Conservation (phyloP, 2,888 invertebrate species). For the Megaustenia siamemsis region DNA sequence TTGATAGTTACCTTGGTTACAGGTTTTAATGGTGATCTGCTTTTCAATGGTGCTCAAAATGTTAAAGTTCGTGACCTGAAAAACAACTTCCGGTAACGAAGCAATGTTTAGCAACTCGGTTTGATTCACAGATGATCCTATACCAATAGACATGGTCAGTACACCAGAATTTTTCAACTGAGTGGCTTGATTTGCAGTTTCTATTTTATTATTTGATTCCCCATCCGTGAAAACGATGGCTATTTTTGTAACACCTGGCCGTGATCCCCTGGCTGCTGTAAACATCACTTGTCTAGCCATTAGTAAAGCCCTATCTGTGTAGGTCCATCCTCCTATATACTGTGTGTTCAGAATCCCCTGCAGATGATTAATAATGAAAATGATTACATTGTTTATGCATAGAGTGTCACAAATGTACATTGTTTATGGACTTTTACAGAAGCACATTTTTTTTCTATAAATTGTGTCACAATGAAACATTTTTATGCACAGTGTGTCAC, state of each 20-base stretch:
- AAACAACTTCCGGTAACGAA: neutral
- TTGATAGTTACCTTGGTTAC: neutral
- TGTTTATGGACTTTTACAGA: too few species aligned
- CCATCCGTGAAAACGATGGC: conserved; percentile 35
- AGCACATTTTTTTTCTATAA: too few species aligned
- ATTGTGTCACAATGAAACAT: too few species aligned
- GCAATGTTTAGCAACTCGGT: conserved; percentile 3
- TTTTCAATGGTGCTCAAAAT: conserved; percentile 12
- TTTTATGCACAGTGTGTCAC: too few species aligned
- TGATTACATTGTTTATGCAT: too few species aligned
- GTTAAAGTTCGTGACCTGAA: conserved; percentile 26
- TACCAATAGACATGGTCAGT: conserved; percentile 9
- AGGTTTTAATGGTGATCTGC: conserved; percentile 1
- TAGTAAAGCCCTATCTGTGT: conserved; percentile 23
- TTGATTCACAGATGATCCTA: neutral
- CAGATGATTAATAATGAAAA: too few species aligned
- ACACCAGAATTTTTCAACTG: neutral
- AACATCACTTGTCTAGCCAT: conserved; percentile 5
- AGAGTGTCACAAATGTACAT: too few species aligned
- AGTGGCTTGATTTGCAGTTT: neutral
- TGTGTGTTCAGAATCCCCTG: conserved; percentile 10
- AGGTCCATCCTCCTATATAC: neutral
- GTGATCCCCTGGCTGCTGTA: neutral
- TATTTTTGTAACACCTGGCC: conserved; percentile 30
- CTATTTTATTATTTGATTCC: neutral